phyloP scores from a whole-genome alignment of 2,797 vertebrate genomes.

The Tamandua tetradactyla region DNA sequence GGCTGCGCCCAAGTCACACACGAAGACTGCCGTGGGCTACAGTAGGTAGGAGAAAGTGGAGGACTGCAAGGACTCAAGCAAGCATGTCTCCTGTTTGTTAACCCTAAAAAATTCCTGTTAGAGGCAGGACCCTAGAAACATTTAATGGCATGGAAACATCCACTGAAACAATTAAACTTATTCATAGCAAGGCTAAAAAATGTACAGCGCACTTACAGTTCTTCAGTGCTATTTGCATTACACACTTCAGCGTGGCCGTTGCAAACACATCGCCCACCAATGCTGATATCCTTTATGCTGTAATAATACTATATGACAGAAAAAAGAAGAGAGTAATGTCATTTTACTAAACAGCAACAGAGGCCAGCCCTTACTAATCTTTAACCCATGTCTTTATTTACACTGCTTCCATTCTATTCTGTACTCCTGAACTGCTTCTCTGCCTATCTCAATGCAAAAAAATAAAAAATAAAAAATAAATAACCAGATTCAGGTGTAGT shows the following conservation, averaged over 20 bases:
- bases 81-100: background rate
- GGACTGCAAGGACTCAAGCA: background rate
- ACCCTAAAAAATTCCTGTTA: background rate
- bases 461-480: no score
- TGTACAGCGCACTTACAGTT: constrained; percentile 81
- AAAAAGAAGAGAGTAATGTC: background rate
- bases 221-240: constrained; percentile 80
- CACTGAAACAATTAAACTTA: background rate
- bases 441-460: background rate
- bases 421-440: background rate
- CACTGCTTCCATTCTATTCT: background rate
- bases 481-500: background rate
- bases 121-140: background rate
- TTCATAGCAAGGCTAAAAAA: background rate
- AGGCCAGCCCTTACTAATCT: background rate
- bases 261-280: constrained; percentile 94
- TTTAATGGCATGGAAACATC: background rate
- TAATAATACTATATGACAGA: constrained; percentile 92
- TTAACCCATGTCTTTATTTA: background rate
- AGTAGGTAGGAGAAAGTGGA: background rate
- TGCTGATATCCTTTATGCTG: constrained; percentile 96
- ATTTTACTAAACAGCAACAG: background rate
- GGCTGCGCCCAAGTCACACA: background rate
- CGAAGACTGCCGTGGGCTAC: background rate
- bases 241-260: constrained; percentile 93